Evolutionary conservation across 35 echinoderm and acorn worm species (phyloP).

Genomic region (Antedon bifida): DNA sequence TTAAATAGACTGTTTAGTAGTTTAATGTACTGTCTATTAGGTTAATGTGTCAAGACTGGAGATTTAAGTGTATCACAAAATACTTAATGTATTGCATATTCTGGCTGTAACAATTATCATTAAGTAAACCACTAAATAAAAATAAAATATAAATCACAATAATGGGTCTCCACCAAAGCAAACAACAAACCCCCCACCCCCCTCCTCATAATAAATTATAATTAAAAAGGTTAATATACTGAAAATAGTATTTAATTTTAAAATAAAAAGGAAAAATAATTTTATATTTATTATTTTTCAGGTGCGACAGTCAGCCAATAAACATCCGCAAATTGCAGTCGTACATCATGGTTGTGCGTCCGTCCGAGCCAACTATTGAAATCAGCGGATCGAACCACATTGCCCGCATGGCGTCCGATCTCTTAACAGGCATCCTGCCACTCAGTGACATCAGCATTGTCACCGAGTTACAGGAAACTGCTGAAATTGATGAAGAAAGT

Average conservation of each 20-base stretch:
- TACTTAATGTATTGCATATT: no score
- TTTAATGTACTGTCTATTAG: no score
- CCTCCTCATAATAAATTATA: no score
- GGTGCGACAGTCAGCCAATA: conserved; percentile 61
- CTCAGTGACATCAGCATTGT: conserved; percentile 52
- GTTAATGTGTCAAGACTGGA: no score
- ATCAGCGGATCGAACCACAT: conserved; percentile 49
- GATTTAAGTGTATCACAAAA: no score
- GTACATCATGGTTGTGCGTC: conserved; percentile 67
- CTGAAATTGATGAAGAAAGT: conserved; percentile 40
- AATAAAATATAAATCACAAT: no score
- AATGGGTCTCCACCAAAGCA: no score
- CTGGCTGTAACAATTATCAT: no score
- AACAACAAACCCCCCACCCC: no score
- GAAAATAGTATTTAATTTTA: neutral
- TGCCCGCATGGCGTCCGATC: conserved; percentile 34
- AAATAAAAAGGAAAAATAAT: neutral
- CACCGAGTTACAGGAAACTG: conserved; percentile 29
- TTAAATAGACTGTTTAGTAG: no score
- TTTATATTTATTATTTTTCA: conserved; percentile 10
- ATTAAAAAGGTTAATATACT: no score
- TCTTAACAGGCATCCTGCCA: conserved; percentile 47
- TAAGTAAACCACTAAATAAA: no score
- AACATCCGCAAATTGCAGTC: conserved; percentile 41
- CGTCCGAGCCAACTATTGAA: conserved; percentile 48